Evolutionary conservation across 2,113 vertebrate species (phyloP).

Genomic region (Macrotus californicus): DNA sequence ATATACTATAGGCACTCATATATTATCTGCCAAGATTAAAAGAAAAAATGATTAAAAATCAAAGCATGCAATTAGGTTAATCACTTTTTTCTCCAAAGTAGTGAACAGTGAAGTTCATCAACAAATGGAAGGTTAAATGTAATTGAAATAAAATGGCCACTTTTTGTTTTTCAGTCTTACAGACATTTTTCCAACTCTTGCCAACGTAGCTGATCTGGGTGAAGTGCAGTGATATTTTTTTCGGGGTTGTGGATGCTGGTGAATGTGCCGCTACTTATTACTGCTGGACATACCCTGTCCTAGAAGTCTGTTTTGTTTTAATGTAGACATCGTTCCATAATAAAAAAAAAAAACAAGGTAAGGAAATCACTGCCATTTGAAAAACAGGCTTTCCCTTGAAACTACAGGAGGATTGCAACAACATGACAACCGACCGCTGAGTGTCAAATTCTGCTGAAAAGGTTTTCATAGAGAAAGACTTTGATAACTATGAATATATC

Average conservation of each 20-base stretch:
- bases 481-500: background rate
- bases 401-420: background rate
- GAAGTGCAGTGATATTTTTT: background rate
- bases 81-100: background rate
- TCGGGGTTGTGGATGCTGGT: background rate
- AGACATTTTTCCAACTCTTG: background rate
- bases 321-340: background rate
- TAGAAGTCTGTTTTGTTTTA: background rate
- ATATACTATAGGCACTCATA: background rate
- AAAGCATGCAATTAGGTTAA: background rate
- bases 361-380: background rate
- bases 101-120: background rate
- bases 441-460: background rate
- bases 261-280: background rate
- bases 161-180: background rate
- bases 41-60: background rate
- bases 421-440: background rate
- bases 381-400: constrained; percentile 36
- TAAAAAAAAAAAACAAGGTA: constrained; percentile 15
- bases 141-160: background rate
- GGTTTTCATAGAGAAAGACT: background rate
- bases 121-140: background rate
- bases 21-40: background rate
- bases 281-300: background rate
- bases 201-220: background rate